A percentile compares a stretch with the other conserved stretches of the same genome.
These are phyloP conservation scores for Malachius bipustulatus DNA, from an alignment of 2,888 invertebrate genomes.

Conservation along the genomic window DNA sequence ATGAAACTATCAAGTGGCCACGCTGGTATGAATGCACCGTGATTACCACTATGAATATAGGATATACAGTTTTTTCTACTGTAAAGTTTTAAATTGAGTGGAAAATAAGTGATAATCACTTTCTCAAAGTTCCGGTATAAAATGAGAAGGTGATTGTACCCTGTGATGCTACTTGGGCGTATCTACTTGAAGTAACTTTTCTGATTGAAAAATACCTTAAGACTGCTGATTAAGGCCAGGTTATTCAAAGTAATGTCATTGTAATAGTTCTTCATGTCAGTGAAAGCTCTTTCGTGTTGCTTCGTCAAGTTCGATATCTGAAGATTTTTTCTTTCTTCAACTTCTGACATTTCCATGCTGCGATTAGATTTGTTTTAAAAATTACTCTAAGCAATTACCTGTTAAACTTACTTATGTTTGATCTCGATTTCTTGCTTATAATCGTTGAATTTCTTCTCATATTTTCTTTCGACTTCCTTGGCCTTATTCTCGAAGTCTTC, in stretches of 20 bases:
- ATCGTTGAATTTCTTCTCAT: constrained; percentile 61
- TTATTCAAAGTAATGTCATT: constrained; percentile 91
- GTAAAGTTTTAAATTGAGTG: no score
- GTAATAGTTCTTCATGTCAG: constrained; percentile 88
- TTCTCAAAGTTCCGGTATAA: no score
- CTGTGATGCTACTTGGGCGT: no score
- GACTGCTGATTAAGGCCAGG: constrained; percentile 75
- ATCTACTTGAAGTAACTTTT: no score
- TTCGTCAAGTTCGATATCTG: constrained; percentile 70
- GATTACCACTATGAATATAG: no score
- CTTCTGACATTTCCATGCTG: constrained; percentile 74
- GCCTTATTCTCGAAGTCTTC: constrained; percentile 54
- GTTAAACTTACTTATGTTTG: constrained; percentile 41
- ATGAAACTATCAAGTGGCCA: no score
- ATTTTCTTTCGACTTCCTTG: constrained; percentile 55
- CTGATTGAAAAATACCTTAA: constrained; percentile 52
- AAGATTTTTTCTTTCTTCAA: constrained; percentile 83
- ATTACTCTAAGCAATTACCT: no score
- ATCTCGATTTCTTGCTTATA: constrained; percentile 60
- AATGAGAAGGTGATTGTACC: no score
- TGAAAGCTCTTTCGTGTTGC: constrained; percentile 74
- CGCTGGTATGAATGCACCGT: no score
- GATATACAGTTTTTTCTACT: no score
- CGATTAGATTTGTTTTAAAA: no score
- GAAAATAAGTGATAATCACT: no score